Evolutionary conservation across 2,888 invertebrate species (phyloP), one percentile per base, ranked within the genome.

Genomic region (Ditula angustiorana): DNA sequence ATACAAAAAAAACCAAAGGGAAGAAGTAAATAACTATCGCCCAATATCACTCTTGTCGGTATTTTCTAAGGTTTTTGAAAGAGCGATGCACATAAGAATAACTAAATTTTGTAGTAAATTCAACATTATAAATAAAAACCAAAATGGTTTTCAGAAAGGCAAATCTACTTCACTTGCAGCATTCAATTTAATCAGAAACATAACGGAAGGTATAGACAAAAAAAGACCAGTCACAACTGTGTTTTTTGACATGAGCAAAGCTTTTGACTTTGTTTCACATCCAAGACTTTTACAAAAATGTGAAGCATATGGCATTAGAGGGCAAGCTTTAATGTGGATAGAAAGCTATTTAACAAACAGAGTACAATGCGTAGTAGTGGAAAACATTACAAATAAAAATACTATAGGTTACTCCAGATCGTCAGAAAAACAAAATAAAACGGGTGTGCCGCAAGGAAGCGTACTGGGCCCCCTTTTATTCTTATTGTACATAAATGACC

Each of bases 141-240:
- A 61, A 61, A 30, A 55, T 28, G 55, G 61, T 5, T 61, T 61
- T n/a, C 53, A 53, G 19, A 49, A 62, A 47, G 35, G n/a, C n/a
- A n/a, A n/a, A n/a, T n/a, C n/a, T n/a, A n/a, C n/a, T n/a, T n/a
- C n/a, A n/a, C n/a, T 55, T 13, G 62, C 57, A 8, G 57, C 49
- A 13, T 62, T 62, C 28, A 30, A 16, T 2, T 33, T 55, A 5
- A 13, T 37, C 37, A 37, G 16, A 13, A 16, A 7, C 13, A 37
- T 37, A 37, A 13, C 13, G n/a, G 37, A 37, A 7, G 13, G 13
- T 37, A 13, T 37, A 24, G 35, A 55, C 19, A 8, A 61, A 35
- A 24, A 26, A 47, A 16, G 30, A 55, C 37, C 55, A 44, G 4
- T 55, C 47, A 7, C 21, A 47, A 10, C 46, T 47, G 44, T 61